Percentiles rank a stretch among this genome's conserved stretches.
These are phyloP conservation scores for Drosophila lacertosa DNA, from an alignment of 1,140 invertebrate species.

Conservation along the genomic window DNA sequence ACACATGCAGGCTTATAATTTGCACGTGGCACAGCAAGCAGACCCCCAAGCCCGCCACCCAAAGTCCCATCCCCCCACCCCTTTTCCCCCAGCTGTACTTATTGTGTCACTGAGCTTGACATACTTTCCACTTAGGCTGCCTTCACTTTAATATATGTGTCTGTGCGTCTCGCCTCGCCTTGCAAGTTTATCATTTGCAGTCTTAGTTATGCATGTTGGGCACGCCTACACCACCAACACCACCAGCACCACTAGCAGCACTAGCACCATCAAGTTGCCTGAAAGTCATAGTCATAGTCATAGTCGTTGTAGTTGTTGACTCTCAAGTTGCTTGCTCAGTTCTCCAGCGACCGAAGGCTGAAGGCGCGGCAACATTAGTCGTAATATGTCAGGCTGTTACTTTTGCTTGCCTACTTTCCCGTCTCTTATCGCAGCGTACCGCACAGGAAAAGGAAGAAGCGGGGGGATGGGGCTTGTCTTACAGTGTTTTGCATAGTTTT, in stretches of 20 bases:
- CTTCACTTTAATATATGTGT: constrained; percentile 42
- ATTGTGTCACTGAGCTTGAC: constrained; percentile 82
- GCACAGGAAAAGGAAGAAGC: neutral
- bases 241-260: neutral
- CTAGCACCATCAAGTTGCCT: neutral
- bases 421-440: constrained; percentile 48
- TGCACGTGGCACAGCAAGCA: constrained; percentile 61
- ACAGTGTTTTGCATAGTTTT: constrained; percentile 44
- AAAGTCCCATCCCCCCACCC: neutral
- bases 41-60: neutral
- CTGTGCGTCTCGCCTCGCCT: constrained; percentile 38
- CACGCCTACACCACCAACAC: constrained; percentile 9
- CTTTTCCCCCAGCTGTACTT: constrained; percentile 48
- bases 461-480: neutral
- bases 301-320: constrained; percentile 38
- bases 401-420: constrained; percentile 65
- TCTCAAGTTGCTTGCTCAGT: constrained; percentile 76
- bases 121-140: constrained; percentile 73
- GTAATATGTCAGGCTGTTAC: constrained; percentile 76
- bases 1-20: constrained; percentile 80
- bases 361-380: constrained; percentile 66
- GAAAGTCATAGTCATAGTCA: constrained; percentile 18
- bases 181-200: constrained; percentile 81
- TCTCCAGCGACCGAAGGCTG: constrained; percentile 58
- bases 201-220: constrained; percentile 66